Evolutionary conservation across 1,140 invertebrate genomes (phyloP), one percentile per base, ranked within the genome.

Genomic region (Drosophila tropicalis): DNA sequence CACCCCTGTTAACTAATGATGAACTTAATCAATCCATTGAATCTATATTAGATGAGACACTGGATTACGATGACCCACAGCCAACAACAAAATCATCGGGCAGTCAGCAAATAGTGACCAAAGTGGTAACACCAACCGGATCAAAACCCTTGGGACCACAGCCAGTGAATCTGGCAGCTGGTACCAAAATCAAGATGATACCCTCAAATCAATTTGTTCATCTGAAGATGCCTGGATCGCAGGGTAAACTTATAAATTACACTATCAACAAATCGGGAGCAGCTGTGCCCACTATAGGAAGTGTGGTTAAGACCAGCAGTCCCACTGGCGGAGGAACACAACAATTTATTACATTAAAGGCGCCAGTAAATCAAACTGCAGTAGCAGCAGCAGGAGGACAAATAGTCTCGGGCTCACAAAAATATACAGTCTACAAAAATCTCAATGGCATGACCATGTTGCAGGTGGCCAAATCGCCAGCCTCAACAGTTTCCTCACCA

Each of bases 361-460:
- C 90, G 6, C 72, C 86, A 0, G 47, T 75, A 5, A 81, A 83
- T 0, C 80, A 85, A 36, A 81, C 55, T 82, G n/a, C 29, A 12
- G 34, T 1, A 36, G 34, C 29, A 29, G 5, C 2, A 5, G 22
- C 6, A 34, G 34, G 34, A 10, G 34, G 34, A 36, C 34, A 36
- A 3, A 36, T 36, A 0, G n/a, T n/a, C 1, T 25, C 41, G 2
- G 70, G 72, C 1, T 83, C 90, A 15, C 72, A 85, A 15, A 93
- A 93, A 66, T 86, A 86, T 29, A 91, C 90, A 6, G 91, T 93
- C 44, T 83, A 93, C 3, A 94, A 93, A 68, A 93, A 93, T 63
- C 90, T 93, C 2, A 83, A 89, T 1, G 92, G 87, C 36, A 73
- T 80, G 67, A 76, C 79, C 3, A 86, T 78, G 67, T 39, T 90